Evolutionary conservation across 2,888 invertebrate genomes (phyloP), one percentile per base, ranked within the genome.

Genomic region (Eupeodes luniger): DNA sequence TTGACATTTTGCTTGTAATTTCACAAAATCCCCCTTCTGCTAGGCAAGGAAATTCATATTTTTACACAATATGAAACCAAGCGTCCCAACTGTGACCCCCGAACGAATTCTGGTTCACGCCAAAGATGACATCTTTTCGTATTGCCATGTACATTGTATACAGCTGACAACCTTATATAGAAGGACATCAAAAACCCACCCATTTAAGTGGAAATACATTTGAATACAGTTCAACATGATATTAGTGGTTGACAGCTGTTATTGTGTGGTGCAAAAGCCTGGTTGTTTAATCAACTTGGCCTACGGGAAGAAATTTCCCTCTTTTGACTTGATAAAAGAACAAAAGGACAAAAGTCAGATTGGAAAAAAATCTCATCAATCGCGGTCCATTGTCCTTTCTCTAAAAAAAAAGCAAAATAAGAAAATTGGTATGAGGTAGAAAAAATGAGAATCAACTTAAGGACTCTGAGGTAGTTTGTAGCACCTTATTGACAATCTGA

Each of bases 271-370:
- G 40, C 6, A 27, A 49, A 27, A 14, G 16, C 44, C 69, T 49
- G 75, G 78, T 93, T 93, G 92, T 93, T 70, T 93, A 93, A 93
- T 93, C 93, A 92, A 92, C 92, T 93, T 93, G 92, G 93, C 93
- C 93, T 91, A 90, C 90, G 90, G 91, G 87, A 67, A 89, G 90
- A 36, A 61, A 49, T 59, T 44, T 62, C 59, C 49, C 27, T 64
- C 11, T 72, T 59, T 74, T 12, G 19, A 14, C 47, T 44, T 44
- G 27, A 67, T 57, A 49, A n/a, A 70, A 67, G 77, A 89, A 85
- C 81, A 89, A 89, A 79, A 79, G 79, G 76, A 85, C 80, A 79
- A 40, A 77, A 87, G 51, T 72, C 83, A 70, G 55, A 59, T 61
- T 49, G 64, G 40, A 19, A 61, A 81, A 81, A 82, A 67, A 82